Conservation (phyloP, 2,888 invertebrate species). For the Tipula helvola region DNA sequence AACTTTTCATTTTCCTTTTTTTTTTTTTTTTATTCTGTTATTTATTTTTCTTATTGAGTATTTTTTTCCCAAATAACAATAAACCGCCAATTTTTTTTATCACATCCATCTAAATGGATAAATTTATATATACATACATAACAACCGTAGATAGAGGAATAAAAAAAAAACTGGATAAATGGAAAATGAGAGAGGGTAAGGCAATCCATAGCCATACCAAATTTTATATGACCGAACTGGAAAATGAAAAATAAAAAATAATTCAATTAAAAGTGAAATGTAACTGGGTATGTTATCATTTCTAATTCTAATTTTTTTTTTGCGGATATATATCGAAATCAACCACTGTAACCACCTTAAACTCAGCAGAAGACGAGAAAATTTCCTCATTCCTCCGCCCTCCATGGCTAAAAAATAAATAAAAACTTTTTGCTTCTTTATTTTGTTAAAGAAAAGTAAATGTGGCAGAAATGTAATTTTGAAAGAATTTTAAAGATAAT, state of each 20-base stretch:
- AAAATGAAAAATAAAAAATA: neutral
- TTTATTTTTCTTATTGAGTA: neutral
- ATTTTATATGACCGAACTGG: neutral
- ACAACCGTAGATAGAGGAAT: neutral
- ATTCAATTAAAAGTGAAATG: constrained; percentile 4
- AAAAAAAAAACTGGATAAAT: neutral
- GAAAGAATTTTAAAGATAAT: constrained; percentile 4
- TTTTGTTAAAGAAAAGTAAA: neutral
- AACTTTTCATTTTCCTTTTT: neutral
- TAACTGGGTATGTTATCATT: constrained; percentile 4
- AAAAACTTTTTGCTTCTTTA: neutral
- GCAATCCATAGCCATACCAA: neutral
- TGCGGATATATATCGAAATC: neutral
- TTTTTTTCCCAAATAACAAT: neutral
- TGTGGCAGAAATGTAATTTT: constrained; percentile 4
- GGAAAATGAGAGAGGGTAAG: neutral
- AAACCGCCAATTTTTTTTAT: neutral
- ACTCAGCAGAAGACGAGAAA: neutral
- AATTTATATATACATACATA: neutral
- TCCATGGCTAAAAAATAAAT: neutral
- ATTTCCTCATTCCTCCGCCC: neutral
- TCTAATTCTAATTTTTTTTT: neutral
- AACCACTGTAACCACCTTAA: neutral
- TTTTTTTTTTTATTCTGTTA: neutral
- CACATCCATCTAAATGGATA: neutral